Percentiles rank a stretch among this genome's conserved stretches.
phyloP scores from a whole-genome alignment of 2,888 invertebrate species.

The Gerris lacustris region DNA sequence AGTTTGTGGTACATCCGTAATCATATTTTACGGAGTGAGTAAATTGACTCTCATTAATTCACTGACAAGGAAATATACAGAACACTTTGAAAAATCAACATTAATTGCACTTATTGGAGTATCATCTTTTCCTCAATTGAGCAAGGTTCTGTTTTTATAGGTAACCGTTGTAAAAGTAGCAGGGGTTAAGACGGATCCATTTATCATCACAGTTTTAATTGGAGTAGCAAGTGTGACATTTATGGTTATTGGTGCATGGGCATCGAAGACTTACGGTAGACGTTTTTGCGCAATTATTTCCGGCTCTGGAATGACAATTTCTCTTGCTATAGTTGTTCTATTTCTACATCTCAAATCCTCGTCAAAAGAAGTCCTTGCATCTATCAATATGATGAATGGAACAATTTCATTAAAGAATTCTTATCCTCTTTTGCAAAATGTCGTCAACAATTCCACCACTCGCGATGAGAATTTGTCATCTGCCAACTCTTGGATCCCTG shows the following conservation, averaged over 20 bases:
- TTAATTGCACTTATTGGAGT: too few relatives aligned
- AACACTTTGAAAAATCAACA: too few relatives aligned
- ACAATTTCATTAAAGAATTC: too few relatives aligned
- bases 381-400: not conserved
- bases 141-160: not conserved
- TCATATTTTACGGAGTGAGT: slow-evolving; percentile 44
- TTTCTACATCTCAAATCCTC: not conserved
- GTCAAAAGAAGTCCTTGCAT: not conserved
- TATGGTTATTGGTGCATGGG: slow-evolving; percentile 26
- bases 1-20: slow-evolving; percentile 44
- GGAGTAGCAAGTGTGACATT: slow-evolving; percentile 27
- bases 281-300: slow-evolving; percentile 36
- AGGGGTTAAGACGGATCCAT: slow-evolving; percentile 28
- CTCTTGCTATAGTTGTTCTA: slow-evolving; percentile 35
- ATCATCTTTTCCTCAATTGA: not conserved
- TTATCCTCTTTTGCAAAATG: too few relatives aligned
- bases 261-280: slow-evolving; percentile 28
- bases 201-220: slow-evolving; percentile 29
- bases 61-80: too few relatives aligned
- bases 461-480: too few relatives aligned
- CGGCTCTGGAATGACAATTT: slow-evolving; percentile 44
- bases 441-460: too few relatives aligned
- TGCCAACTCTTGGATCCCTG: slow-evolving; percentile 18
- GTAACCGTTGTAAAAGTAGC: slow-evolving; percentile 29
- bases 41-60: too few relatives aligned